These are phyloP conservation scores for Atta cephalotes DNA, from an alignment of 1,140 invertebrate species.

Conservation along the genomic window DNA sequence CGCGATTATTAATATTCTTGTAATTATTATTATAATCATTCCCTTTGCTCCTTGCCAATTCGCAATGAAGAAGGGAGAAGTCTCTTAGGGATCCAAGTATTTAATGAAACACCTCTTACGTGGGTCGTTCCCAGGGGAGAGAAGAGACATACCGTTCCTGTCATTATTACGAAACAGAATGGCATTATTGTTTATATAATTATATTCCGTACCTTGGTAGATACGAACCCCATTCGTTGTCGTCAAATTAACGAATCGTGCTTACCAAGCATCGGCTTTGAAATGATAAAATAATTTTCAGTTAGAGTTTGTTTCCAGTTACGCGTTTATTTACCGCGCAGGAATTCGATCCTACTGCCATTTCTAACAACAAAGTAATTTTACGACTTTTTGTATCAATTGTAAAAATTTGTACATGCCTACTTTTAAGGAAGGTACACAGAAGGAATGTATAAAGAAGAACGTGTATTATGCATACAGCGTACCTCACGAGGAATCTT, in stretches of 20 bases:
- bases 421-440: not conserved
- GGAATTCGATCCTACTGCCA: not conserved
- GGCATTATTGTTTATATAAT: slow-evolving; percentile 76
- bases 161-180: slow-evolving; percentile 72
- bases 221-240: slow-evolving; percentile 49
- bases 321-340: not conserved
- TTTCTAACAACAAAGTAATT: not conserved
- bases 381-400: not conserved
- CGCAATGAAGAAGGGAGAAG: slow-evolving; percentile 35
- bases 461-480: not conserved
- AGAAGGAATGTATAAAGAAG: not conserved
- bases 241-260: slow-evolving; percentile 37
- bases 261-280: not conserved
- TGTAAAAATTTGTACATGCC: not conserved
- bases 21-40: slow-evolving; percentile 76
- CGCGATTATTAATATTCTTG: slow-evolving; percentile 70
- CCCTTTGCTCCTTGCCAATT: slow-evolving; percentile 65
- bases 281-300: not conserved
- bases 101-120: slow-evolving; percentile 76
- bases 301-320: not conserved
- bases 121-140: slow-evolving; percentile 66
- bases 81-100: slow-evolving; percentile 68
- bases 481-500: slow-evolving; percentile 15
- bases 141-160: slow-evolving; percentile 58
- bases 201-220: slow-evolving; percentile 62